Evolutionary conservation across 2,888 invertebrate genomes (phyloP).

Genomic region (Stegophylla sp.): DNA sequence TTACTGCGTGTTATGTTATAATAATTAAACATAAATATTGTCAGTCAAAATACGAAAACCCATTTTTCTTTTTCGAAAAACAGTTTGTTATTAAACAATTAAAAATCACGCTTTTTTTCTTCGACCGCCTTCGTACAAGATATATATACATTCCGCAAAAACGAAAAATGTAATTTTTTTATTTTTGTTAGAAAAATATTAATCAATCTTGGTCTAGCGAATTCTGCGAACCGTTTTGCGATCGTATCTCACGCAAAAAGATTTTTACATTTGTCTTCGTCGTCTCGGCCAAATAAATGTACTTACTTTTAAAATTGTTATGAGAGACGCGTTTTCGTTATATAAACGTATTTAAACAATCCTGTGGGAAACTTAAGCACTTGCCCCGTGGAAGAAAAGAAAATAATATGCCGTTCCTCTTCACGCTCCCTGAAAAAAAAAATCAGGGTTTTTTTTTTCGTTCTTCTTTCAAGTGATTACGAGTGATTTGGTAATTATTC

Average conservation of each 20-base stretch:
- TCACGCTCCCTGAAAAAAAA: no score
- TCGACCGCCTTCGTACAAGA: not conserved
- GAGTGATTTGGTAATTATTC: no score
- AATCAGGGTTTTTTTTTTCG: no score
- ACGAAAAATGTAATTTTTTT: not conserved
- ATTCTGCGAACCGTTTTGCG: not conserved
- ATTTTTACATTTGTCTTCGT: not conserved
- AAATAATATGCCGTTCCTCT: no score
- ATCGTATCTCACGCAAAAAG: not conserved
- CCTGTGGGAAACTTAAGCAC: not conserved
- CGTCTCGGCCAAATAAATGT: not conserved
- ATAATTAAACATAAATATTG: constrained; percentile 11
- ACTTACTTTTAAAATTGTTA: not conserved
- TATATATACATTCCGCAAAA: not conserved
- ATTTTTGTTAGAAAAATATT: not conserved
- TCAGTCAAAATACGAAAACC: not conserved
- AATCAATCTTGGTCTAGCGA: not conserved
- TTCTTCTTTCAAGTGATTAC: no score
- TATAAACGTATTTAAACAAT: not conserved
- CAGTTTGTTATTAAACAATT: not conserved
- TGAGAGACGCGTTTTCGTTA: not conserved
- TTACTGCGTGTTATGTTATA: not conserved
- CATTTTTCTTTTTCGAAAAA: not conserved
- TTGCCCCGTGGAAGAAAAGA: not conserved
- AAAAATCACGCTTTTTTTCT: not conserved